Base-by-base conservation (phyloP, 1,140 invertebrate species). In the Drosophila pseudoananassae region DNA sequence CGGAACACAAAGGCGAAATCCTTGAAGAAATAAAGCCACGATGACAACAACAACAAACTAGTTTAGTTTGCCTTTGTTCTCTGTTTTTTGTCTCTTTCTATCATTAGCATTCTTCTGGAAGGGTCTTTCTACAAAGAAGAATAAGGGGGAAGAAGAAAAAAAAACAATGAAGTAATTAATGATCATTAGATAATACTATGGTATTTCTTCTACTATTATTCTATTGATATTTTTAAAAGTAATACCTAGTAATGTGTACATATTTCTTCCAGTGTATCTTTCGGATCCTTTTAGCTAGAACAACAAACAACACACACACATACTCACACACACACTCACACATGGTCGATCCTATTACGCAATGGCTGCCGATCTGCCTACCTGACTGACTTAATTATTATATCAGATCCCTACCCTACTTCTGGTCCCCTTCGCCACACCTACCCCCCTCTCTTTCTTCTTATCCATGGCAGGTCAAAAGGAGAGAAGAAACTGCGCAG, bases 361-460 rank as follows among this genome's bases (percentile, higher is more conserved):
- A 85, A 85, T 85, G 82, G 74, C 82, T 87, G 52, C 55, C 58
- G 74, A 82, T 80, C 79, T 77, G 65, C 77, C 82, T 88, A 85
- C 82, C 82, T 85, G 82, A 78, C 78, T 53, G 58, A 68, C 63
- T 85, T 85, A 85, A 82, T 85, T 87, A 87, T 85, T 85, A 85
- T 88, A 85, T 88, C 78, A 87, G 75, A 47, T 46, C 17, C 43
- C 27, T 29, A 14, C 68, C 61, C 59, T 64, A 25, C 36, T 65
- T 51, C 33, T 57, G 15, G 14, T 27, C n/a, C n/a, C n/a, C n/a
- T n/a, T n/a, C n/a, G n/a, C n/a, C n/a, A n/a, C n/a, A n/a, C n/a
- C n/a, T n/a, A n/a, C n/a, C n/a, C n/a, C n/a, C n/a, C n/a, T n/a
- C n/a, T n/a, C n/a, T n/a, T n/a, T n/a, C n/a, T n/a, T n/a, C n/a